A percentile compares a stretch with the other conserved stretches of the same genome.
phyloP scores from a whole-genome alignment of 2,888 invertebrate species.

The Serrognathus titanus region DNA sequence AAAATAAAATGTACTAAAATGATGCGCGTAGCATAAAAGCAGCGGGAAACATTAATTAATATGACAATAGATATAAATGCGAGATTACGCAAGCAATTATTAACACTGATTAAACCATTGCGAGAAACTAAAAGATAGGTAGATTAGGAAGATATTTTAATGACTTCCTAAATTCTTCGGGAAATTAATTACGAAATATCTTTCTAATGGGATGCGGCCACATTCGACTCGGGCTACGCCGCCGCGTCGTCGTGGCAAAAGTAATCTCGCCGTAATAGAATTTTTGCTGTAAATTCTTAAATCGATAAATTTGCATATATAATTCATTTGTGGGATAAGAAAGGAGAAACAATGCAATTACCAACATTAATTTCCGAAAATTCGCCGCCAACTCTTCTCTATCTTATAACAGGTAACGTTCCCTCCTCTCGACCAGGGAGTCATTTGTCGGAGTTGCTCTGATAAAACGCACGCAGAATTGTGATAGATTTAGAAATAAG shows the following conservation, averaged over 20 bases:
- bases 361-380: constrained; percentile 17
- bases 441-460: constrained; percentile 46
- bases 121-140: too few relatives aligned
- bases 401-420: constrained; percentile 2
- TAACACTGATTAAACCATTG: too few relatives aligned
- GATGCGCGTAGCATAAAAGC: too few relatives aligned
- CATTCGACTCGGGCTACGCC: constrained; percentile 3
- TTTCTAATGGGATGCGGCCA: constrained; percentile 9
- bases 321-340: constrained; percentile 9
- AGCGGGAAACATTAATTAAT: too few relatives aligned
- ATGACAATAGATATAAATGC: too few relatives aligned
- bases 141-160: constrained; percentile 5
- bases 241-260: background rate
- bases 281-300: constrained; percentile 14
- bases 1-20: too few relatives aligned
- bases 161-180: constrained; percentile 11
- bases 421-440: constrained; percentile 30
- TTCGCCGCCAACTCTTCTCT: constrained; percentile 14
- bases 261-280: constrained; percentile 13
- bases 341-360: constrained; percentile 16
- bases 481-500: constrained; percentile 49
- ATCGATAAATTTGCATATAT: constrained; percentile 16
- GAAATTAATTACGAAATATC: constrained; percentile 15
- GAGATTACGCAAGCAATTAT: too few relatives aligned
- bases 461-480: constrained; percentile 49